phyloP scores from a whole-genome alignment of 2,797 vertebrate genomes.

The Pipistrellus pygmaeus region DNA sequence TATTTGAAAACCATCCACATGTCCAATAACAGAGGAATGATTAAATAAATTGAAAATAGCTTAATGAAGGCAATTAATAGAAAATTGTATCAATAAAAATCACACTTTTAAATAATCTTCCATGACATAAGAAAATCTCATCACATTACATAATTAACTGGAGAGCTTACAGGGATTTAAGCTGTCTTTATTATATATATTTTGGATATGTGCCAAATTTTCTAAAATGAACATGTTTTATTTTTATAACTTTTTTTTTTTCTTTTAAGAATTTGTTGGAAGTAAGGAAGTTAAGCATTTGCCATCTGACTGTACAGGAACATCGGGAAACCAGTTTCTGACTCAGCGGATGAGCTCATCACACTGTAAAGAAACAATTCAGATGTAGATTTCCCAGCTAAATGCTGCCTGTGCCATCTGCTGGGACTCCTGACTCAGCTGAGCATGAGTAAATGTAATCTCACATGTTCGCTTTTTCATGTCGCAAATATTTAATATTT shows the following conservation, averaged over 20 bases:
- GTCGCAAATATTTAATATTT: slow-evolving; percentile 43
- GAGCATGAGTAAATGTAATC: slow-evolving; percentile 3
- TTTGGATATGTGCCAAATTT: slow-evolving; percentile 38
- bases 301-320: slow-evolving; percentile 47
- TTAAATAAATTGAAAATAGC: background rate
- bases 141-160: background rate
- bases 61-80: background rate
- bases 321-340: slow-evolving; percentile 46
- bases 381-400: slow-evolving; percentile 8
- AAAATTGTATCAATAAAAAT: background rate
- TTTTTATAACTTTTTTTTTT: slow-evolving; percentile 39
- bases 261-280: slow-evolving; percentile 31
- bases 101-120: background rate
- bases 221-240: slow-evolving; percentile 63
- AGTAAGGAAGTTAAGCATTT: slow-evolving; percentile 42
- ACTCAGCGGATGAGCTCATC: slow-evolving; percentile 65
- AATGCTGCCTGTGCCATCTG: slow-evolving; percentile 33
- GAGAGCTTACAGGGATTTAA: background rate
- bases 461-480: slow-evolving; percentile 24
- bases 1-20: slow-evolving; percentile 3
- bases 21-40: background rate
- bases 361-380: background rate
- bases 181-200: slow-evolving; percentile 8
- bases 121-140: background rate
- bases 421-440: slow-evolving; percentile 49